These are phyloP conservation scores for Drosophila austrosaltans DNA, from an alignment of 2,888 invertebrate species.

Conservation along the genomic window DNA sequence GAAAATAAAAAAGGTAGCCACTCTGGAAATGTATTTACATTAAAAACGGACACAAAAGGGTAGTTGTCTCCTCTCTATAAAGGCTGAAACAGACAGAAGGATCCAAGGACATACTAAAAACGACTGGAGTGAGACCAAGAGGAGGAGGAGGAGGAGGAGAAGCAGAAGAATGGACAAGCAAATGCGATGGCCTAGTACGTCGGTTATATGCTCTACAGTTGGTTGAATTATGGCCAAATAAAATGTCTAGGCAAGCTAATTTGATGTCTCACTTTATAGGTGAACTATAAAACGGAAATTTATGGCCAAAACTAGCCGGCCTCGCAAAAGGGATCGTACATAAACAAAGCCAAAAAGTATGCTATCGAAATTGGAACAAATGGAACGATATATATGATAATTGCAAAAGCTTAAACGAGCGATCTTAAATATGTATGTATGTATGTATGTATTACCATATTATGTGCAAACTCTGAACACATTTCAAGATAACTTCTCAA, in stretches of 20 bases:
- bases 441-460: no score
- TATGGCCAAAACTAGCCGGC: conserved; percentile 38
- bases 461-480: no score
- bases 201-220: conserved; percentile 45
- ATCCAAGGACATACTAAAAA: conserved; percentile 1
- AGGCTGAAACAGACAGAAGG: neutral
- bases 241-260: conserved; percentile 45
- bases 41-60: conserved; percentile 56
- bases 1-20: conserved; percentile 49
- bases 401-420: no score
- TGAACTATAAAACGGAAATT: conserved; percentile 37
- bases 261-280: conserved; percentile 44
- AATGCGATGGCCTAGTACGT: conserved; percentile 14
- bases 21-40: conserved; percentile 60
- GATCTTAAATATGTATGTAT: no score
- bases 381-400: neutral
- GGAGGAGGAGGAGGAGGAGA: neutral
- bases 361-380: neutral
- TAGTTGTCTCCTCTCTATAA: conserved; percentile 33
- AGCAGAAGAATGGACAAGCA: neutral
- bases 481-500: no score
- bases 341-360: conserved; percentile 5
- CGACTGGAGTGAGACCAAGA: no score
- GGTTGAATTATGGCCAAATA: conserved; percentile 48
- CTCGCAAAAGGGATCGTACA: neutral